Evolutionary conservation across 2,888 invertebrate genomes (phyloP).

Genomic region (Limnephilus lunatus): DNA sequence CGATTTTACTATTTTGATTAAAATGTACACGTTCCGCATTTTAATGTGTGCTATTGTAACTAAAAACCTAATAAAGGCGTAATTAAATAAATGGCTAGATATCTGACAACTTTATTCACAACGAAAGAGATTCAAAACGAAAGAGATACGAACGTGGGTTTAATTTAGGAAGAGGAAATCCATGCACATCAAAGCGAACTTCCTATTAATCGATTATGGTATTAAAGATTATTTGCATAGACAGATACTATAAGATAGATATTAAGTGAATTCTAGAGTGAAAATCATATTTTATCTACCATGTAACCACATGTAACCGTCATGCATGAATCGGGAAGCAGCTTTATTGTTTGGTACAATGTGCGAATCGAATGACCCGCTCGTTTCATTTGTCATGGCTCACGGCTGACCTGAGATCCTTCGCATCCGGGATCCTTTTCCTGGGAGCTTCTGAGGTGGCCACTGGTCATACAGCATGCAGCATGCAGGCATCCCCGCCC

Average conservation of each 20-base stretch:
- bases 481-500: background rate
- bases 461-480: background rate
- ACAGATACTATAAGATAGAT: background rate
- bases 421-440: slow-evolving; percentile 24
- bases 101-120: background rate
- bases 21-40: background rate
- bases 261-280: background rate
- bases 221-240: background rate
- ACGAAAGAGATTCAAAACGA: background rate
- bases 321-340: background rate
- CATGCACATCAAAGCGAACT: background rate
- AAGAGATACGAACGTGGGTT: background rate
- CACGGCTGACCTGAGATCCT: slow-evolving; percentile 27
- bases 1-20: background rate
- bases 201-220: background rate
- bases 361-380: slow-evolving; percentile 38
- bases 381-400: slow-evolving; percentile 29
- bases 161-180: background rate
- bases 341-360: slow-evolving; percentile 29
- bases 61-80: background rate
- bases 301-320: slow-evolving; percentile 16
- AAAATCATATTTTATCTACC: background rate
- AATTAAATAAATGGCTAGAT: background rate
- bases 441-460: background rate
- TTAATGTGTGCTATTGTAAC: background rate